Base-by-base conservation (phyloP, 2,797 vertebrate genomes). In the Sebastes iracundus region DNA sequence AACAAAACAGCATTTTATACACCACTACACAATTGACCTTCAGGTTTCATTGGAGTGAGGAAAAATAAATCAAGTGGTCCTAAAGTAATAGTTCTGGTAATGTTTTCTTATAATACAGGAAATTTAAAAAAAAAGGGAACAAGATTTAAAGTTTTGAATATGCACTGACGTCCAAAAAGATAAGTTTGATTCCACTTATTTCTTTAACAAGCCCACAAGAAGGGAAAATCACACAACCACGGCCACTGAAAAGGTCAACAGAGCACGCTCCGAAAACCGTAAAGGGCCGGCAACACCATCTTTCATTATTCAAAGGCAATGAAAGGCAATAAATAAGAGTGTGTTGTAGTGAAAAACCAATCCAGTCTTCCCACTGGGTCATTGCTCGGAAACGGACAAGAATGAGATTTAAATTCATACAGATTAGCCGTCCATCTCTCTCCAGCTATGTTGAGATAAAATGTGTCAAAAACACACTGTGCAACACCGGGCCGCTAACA, bases 1-100 rank as follows among this genome's bases (percentile, higher is more conserved):
- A 27, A 46, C 73, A 74, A 74, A 80, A 87, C 63, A 81, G 80
- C 87, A 91, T 89, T 91, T 89, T 88, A 92, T 90, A 95, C 88
- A 93, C 86, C 92, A 94, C 90, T 90, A 89, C 82, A 93, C 88
- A 92, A 92, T 83, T 91, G 86, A 93, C 87, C 90, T 86, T 93
- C 78, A 88, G 89, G 82, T 93, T 94, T 93, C 90, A 90, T 71
- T 93, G 86, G 84, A 90, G 85, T 82, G 87, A 90, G 86, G 77
- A 76, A 82, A 90, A 88, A 90, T 61, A 89, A 90, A 91, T 91
- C 84, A 92, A 94, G 93, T 94, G 93, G 88, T 94, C 94, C 90
- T 92, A 52, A 88, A 92, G 90, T 83, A 83, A 88, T 87, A 93
- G 88, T 95, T 92, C 81, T 92, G 90, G 89, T 91, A 87, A 95